phyloP scores from a whole-genome alignment of 2,888 invertebrate species.

The Chrysodeixis includens region DNA sequence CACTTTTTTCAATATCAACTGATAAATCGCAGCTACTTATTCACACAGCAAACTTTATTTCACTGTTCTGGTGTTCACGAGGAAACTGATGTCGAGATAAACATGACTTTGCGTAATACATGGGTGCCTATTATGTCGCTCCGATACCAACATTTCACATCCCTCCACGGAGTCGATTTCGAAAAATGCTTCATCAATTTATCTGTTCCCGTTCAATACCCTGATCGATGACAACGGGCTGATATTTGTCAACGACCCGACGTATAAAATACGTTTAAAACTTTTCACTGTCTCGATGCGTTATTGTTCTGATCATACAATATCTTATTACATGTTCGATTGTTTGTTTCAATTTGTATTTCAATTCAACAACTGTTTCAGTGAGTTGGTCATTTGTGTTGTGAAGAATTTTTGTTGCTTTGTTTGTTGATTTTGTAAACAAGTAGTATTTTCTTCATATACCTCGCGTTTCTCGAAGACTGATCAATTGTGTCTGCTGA shows the following conservation, averaged over 20 bases:
- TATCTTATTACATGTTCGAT: constrained; percentile 26
- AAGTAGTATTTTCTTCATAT: too few relatives aligned
- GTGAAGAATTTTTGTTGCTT: neutral
- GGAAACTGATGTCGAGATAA: constrained; percentile 65
- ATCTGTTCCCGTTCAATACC: constrained; percentile 74
- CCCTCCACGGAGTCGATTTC: constrained; percentile 61
- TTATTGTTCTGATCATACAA: constrained; percentile 18
- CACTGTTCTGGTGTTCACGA: constrained; percentile 26
- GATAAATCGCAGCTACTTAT: constrained; percentile 48
- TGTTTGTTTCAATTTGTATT: constrained; percentile 9
- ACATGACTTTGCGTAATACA: constrained; percentile 62
- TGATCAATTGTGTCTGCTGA: too few relatives aligned
- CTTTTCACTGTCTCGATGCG: constrained; percentile 46
- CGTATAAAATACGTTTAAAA: constrained; percentile 66
- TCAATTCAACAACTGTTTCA: constrained; percentile 7
- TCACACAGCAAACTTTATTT: constrained; percentile 50
- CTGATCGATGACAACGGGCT: constrained; percentile 75
- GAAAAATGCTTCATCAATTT: constrained; percentile 79
- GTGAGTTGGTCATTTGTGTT: neutral
- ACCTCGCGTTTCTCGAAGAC: too few relatives aligned
- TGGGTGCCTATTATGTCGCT: constrained; percentile 59
- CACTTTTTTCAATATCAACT: constrained; percentile 37
- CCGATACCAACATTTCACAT: constrained; percentile 61
- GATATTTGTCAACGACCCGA: constrained; percentile 74
- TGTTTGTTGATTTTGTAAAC: neutral